Percentiles rank a stretch among this genome's conserved stretches.
Conservation (phyloP, 2,888 invertebrate genomes). For the Tiliacea citrago region DNA sequence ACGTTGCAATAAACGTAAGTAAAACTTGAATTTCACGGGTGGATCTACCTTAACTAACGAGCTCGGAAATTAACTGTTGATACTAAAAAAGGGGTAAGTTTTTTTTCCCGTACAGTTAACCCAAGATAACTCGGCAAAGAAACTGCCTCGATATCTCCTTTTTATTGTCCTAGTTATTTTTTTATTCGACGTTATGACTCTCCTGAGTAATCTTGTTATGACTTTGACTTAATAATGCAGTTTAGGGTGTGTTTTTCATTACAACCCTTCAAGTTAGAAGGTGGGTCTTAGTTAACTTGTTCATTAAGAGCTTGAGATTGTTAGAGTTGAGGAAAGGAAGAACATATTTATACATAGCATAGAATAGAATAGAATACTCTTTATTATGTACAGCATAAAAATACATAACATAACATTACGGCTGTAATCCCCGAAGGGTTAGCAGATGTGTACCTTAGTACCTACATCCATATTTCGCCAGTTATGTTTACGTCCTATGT, state of each 20-base stretch:
- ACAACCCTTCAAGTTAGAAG: background rate
- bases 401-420: background rate
- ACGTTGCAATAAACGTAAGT: too few relatives aligned
- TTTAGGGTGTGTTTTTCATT: slow-evolving; percentile 24
- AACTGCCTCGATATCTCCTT: slow-evolving; percentile 50
- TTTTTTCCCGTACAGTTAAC: slow-evolving; percentile 13
- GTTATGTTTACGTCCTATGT: too few relatives aligned
- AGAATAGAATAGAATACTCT: too few relatives aligned
- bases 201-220: slow-evolving; percentile 44
- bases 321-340: background rate
- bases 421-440: background rate
- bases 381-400: too few relatives aligned
- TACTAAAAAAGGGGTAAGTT: slow-evolving; percentile 30
- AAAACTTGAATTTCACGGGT: too few relatives aligned
- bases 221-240: slow-evolving; percentile 49
- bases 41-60: slow-evolving; percentile 3
- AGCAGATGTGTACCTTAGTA: background rate
- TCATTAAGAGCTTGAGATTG: slow-evolving; percentile 5
- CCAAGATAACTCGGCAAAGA: slow-evolving; percentile 34
- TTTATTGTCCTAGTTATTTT: slow-evolving; percentile 56
- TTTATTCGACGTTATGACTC: slow-evolving; percentile 56
- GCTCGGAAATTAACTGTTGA: slow-evolving; percentile 31
- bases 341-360: too few relatives aligned
- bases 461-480: background rate
- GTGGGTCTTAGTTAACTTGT: slow-evolving; percentile 13